Evolutionary conservation across 2,888 invertebrate genomes (phyloP).

Genomic region (Oligia fasciuncula): DNA sequence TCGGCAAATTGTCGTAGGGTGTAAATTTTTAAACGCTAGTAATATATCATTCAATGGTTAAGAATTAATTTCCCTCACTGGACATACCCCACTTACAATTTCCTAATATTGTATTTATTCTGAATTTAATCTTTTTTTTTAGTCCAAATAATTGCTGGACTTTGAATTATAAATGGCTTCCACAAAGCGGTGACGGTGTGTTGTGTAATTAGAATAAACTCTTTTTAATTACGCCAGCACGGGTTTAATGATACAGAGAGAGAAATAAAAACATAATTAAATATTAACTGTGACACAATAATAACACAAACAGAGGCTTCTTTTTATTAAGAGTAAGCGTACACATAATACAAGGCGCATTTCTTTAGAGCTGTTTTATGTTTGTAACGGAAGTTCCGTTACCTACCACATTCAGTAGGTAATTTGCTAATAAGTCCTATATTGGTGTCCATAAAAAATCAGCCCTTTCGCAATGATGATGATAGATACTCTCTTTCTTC

Average conservation of each 20-base stretch:
- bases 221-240: conserved; percentile 46
- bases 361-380: not conserved
- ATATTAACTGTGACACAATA: conserved; percentile 59
- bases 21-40: not conserved
- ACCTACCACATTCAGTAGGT: not conserved
- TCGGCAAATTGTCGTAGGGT: not conserved
- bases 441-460: not conserved
- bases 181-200: conserved; percentile 4
- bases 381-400: not conserved
- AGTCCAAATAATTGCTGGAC: not conserved
- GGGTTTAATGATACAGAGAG: conserved; percentile 41
- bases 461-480: not conserved
- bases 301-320: conserved; percentile 30
- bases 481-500: not conserved
- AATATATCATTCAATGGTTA: not conserved
- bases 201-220: conserved; percentile 51
- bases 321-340: conserved; percentile 44
- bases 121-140: not conserved
- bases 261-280: conserved; percentile 45
- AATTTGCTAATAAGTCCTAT: not conserved
- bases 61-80: not conserved
- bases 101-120: not conserved
- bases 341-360: conserved; percentile 6
- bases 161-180: conserved; percentile 39
- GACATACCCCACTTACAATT: not conserved